Conservation (phyloP, 2,797 vertebrate species). For the Euthynnus affinis region DNA sequence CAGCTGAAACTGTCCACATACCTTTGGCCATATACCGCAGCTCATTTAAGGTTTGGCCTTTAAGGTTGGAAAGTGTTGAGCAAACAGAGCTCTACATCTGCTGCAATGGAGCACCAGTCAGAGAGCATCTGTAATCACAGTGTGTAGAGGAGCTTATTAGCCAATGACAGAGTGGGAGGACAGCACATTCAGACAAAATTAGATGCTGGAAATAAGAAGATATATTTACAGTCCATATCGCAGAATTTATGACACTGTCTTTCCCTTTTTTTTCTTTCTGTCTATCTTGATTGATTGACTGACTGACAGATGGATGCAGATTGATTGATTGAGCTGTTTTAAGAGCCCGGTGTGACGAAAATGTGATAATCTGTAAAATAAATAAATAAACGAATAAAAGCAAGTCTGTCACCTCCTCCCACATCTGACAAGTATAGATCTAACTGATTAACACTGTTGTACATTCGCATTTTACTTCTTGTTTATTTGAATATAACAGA, state of each 20-base stretch:
- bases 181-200: background rate
- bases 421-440: slow-evolving; percentile 81
- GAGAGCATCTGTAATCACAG: background rate
- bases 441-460: slow-evolving; percentile 83
- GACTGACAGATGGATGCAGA: slow-evolving; percentile 52
- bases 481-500: slow-evolving; percentile 84
- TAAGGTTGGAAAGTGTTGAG: background rate
- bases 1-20: too few species aligned
- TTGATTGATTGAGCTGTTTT: slow-evolving; percentile 70
- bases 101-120: background rate
- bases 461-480: slow-evolving; percentile 72
- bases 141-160: background rate
- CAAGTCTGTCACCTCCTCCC: slow-evolving; percentile 72
- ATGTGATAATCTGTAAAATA: slow-evolving; percentile 67
- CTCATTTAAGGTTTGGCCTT: background rate
- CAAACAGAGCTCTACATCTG: background rate
- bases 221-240: background rate
- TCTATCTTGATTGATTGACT: slow-evolving; percentile 48
- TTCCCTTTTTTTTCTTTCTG: slow-evolving; percentile 18
- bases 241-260: background rate
- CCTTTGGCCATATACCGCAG: background rate
- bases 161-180: background rate
- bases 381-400: slow-evolving; percentile 71
- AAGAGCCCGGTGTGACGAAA: slow-evolving; percentile 72
- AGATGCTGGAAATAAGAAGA: slow-evolving; percentile 2